Percentiles rank a stretch among this genome's conserved stretches.
Evolutionary conservation across 2,113 vertebrate species (phyloP).

Genomic region (Hypomesus transpacificus): DNA sequence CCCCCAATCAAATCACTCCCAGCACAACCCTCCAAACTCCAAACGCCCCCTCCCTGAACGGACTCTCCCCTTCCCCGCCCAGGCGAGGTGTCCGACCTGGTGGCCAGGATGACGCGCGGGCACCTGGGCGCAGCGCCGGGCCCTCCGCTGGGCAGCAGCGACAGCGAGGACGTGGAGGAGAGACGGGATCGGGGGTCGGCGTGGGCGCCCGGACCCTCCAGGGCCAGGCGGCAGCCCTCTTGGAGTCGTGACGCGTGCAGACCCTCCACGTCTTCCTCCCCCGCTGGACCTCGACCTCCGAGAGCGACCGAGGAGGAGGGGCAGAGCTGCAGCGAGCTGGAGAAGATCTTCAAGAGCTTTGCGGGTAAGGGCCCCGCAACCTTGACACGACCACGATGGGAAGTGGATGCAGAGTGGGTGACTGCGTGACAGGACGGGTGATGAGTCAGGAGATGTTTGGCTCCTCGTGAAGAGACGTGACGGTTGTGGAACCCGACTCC

Average conservation of each 20-base stretch:
- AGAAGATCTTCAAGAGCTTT: conserved; percentile 40
- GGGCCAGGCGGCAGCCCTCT: background rate
- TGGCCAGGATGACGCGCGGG: conserved; percentile 32
- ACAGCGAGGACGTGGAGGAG: conserved; percentile 33
- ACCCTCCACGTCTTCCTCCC: background rate
- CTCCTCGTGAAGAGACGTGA: too few species aligned
- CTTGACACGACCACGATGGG: background rate
- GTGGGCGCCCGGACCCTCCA: background rate
- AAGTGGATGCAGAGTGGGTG: background rate
- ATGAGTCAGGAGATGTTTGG: background rate
- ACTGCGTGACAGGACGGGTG: too few species aligned
- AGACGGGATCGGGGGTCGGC: conserved; percentile 2
- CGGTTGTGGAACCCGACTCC: too few species aligned
- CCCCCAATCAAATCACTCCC: background rate
- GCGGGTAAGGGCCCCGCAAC: conserved; percentile 29
- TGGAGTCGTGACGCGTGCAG: background rate
- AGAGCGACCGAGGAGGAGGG: background rate
- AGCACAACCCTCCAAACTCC: background rate
- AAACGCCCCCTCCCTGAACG: background rate
- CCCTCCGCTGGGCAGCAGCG: conserved; percentile 23
- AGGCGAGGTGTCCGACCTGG: conserved; percentile 32
- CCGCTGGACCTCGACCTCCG: background rate
- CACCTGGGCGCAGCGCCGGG: background rate
- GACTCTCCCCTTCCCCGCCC: background rate
- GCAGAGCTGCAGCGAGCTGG: conserved; percentile 17